Percentiles rank a stretch among this genome's conserved stretches.
phyloP scores from a whole-genome alignment of 23 tunicate genomes.

The Styela clava region DNA sequence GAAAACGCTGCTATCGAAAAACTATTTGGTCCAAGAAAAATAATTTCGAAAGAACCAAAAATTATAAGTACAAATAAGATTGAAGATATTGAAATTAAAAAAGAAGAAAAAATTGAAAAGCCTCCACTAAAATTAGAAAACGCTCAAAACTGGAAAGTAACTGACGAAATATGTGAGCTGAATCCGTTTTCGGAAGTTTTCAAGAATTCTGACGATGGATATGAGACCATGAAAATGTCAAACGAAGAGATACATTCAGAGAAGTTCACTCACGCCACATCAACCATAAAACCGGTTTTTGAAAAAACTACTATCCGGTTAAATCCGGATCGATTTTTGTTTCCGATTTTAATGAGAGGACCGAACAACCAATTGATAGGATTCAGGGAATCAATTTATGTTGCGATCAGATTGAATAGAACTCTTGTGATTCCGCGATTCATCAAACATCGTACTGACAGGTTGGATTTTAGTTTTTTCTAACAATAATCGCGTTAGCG shows the following conservation, averaged over 20 bases:
- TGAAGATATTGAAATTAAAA: neutral
- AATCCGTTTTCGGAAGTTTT: neutral
- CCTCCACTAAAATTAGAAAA: too few species aligned
- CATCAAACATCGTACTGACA: conserved; percentile 43
- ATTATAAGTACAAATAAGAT: neutral
- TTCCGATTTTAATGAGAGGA: conserved; percentile 41
- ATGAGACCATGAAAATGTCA: neutral
- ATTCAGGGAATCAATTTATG: conserved; percentile 58
- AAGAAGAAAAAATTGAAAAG: neutral
- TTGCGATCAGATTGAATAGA: conserved; percentile 52
- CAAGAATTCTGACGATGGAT: neutral
- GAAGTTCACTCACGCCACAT: neutral
- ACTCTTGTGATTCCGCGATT: conserved; percentile 56
- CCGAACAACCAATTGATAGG: conserved; percentile 82
- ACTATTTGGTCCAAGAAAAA: neutral
- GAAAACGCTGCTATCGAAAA: neutral
- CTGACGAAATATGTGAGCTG: neutral
- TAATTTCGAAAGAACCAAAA: neutral
- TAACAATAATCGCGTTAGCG: too few species aligned
- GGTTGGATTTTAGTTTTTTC: neutral
- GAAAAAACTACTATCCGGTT: conserved; percentile 5
- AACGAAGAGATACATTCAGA: conserved; percentile 1
- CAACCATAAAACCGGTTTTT: neutral
- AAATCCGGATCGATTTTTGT: conserved; percentile 23
- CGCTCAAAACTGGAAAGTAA: neutral